These are phyloP conservation scores for Pimpla rufipes DNA, from an alignment of 2,888 invertebrate genomes.

Conservation along the genomic window DNA sequence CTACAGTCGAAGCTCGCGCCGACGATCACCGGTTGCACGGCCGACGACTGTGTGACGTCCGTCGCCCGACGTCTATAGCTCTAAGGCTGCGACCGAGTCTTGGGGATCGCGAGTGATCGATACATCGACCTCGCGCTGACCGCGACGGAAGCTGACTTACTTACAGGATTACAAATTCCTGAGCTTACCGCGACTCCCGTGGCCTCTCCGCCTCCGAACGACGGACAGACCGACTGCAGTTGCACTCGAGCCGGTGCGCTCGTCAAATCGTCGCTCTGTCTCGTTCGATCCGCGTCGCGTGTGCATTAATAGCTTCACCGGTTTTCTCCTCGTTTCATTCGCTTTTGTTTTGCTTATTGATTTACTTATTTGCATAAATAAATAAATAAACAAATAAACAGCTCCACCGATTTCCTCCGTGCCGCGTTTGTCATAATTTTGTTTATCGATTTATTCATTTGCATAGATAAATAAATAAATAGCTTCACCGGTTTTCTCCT, in stretches of 20 bases:
- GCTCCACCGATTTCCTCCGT: too few species aligned
- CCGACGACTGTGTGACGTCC: neutral
- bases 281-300: neutral
- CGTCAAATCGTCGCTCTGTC: slow-evolving; percentile 46
- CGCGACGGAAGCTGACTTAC: slow-evolving; percentile 69
- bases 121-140: slow-evolving; percentile 72
- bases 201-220: neutral
- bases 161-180: slow-evolving; percentile 77
- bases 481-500: too few species aligned
- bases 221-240: slow-evolving; percentile 51
- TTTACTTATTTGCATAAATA: too few species aligned
- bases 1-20: too few species aligned
- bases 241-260: slow-evolving; percentile 42
- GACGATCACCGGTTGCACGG: too few species aligned
- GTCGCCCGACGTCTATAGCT: neutral
- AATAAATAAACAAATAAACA: too few species aligned
- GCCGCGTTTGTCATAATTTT: too few species aligned
- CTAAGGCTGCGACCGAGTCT: slow-evolving; percentile 10
- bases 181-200: slow-evolving; percentile 59
- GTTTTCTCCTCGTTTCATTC: too few species aligned
- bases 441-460: too few species aligned
- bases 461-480: too few species aligned
- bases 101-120: slow-evolving; percentile 67
- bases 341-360: too few species aligned
- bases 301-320: slow-evolving; percentile 4